Conservation (phyloP, 2,888 invertebrate species). For the Conomelus anceps region DNA sequence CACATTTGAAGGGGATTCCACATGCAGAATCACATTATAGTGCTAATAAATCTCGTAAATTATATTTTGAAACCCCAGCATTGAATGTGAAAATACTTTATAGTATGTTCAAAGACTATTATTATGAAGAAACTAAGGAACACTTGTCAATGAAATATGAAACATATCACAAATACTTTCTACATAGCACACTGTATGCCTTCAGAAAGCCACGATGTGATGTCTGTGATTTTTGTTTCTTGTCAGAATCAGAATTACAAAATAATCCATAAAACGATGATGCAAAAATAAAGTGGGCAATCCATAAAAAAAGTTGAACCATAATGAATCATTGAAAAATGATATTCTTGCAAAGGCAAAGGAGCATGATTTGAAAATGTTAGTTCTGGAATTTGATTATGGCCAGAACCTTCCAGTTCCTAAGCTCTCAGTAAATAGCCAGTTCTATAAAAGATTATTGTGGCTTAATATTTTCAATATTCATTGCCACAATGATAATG, state of each 20-base stretch:
- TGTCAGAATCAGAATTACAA: neutral
- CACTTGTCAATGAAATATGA: neutral
- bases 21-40: neutral
- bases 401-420: neutral
- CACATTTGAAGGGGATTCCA: neutral
- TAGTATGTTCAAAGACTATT: neutral
- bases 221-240: neutral
- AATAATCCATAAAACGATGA: neutral
- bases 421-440: neutral
- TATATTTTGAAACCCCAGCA: neutral
- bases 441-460: neutral
- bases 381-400: neutral
- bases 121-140: neutral
- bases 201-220: neutral
- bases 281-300: neutral
- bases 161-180: neutral
- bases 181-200: neutral
- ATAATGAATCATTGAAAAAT: neutral
- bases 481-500: neutral
- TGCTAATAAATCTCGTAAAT: neutral
- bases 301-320: neutral
- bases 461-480: neutral
- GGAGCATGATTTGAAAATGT: too few species aligned
- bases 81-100: neutral
- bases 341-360: neutral